Conservation (phyloP, 2,113 vertebrate species). For the Hippopotamus amphibius region DNA sequence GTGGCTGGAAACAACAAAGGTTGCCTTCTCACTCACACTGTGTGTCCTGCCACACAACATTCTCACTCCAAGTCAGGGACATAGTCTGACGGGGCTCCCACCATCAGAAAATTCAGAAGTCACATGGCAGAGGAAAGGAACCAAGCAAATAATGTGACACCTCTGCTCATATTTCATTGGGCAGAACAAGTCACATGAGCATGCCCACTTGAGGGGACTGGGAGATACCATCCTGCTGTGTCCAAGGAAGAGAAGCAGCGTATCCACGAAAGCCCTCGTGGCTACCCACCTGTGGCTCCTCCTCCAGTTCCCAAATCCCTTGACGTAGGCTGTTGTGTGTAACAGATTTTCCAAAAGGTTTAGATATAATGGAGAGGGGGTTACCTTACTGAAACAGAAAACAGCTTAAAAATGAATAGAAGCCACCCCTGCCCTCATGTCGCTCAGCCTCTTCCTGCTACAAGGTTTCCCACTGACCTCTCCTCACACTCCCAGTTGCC, state of each 20-base stretch:
- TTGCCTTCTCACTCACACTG: not conserved
- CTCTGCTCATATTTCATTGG: accelerated
- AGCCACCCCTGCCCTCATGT: not conserved
- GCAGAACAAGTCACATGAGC: not conserved
- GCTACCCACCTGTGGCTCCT: not conserved
- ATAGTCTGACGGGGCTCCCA: accelerated
- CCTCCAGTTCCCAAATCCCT: too few species aligned
- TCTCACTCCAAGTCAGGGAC: not conserved
- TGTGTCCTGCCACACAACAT: not conserved
- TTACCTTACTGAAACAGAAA: not conserved
- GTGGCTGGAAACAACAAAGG: not conserved
- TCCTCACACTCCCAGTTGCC: not conserved
- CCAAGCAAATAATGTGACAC: too few species aligned
- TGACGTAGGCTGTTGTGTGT: not conserved
- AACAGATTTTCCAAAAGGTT: not conserved
- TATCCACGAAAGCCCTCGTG: not conserved
- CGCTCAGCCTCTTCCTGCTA: not conserved
- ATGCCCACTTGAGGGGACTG: not conserved
- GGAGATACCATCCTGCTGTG: not conserved
- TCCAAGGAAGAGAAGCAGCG: not conserved
- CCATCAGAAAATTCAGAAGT: not conserved
- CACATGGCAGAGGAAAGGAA: not conserved
- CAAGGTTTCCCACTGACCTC: not conserved
- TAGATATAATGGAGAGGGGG: not conserved
- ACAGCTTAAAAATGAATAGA: not conserved